Evolutionary conservation across 1,140 invertebrate species (phyloP).

Genomic region (Euglossa dilemma): DNA sequence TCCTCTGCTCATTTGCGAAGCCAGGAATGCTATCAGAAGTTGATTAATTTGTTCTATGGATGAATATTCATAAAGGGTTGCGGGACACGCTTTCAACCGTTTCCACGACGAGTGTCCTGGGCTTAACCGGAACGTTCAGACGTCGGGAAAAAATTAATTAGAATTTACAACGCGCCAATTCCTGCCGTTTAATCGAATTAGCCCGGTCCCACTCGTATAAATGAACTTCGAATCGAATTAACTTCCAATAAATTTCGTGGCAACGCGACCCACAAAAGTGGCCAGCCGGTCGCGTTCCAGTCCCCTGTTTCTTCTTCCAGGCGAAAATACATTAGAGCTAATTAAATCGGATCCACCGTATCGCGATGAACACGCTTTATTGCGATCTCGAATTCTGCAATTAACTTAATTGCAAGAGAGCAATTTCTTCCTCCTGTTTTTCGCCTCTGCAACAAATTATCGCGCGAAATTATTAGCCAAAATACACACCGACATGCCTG

Average conservation of each 20-base stretch:
- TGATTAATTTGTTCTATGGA: background rate
- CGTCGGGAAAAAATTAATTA: background rate
- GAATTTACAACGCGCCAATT: background rate
- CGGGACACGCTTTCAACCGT: background rate
- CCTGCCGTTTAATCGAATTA: background rate
- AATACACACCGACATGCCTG: no score
- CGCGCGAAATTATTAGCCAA: background rate
- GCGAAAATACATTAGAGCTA: conserved; percentile 7
- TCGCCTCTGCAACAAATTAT: background rate
- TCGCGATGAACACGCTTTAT: background rate
- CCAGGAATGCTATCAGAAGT: background rate
- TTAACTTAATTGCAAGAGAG: conserved; percentile 25
- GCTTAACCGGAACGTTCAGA: background rate
- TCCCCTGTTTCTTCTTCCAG: background rate
- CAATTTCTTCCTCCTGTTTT: background rate
- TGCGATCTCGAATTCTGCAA: conserved; percentile 1
- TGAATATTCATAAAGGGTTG: background rate
- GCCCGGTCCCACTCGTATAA: background rate
- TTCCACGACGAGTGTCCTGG: background rate
- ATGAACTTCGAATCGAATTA: background rate
- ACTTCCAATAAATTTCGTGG: background rate
- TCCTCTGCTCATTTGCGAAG: background rate
- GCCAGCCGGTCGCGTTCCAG: background rate
- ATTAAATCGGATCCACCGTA: conserved; percentile 22
- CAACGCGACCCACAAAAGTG: background rate